phyloP scores from a whole-genome alignment of 2,113 vertebrate species.

The Pontoporia blainvillei region DNA sequence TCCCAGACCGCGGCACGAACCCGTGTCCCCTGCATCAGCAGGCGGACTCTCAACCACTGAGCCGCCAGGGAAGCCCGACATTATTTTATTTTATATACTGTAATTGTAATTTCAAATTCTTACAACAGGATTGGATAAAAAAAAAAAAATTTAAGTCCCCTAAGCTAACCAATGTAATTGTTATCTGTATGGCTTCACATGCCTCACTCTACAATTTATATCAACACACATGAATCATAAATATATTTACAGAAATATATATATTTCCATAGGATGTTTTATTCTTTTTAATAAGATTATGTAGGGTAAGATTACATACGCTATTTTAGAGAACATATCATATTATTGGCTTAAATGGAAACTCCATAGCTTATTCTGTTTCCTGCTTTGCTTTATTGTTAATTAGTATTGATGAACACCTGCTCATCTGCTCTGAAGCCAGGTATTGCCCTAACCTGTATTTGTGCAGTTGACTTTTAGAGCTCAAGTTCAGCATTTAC shows the following conservation, averaged over 20 bases:
- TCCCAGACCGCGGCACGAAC: too few species aligned
- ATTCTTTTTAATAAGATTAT: not conserved
- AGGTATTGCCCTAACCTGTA: not conserved
- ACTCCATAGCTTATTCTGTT: not conserved
- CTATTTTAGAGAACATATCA: not conserved
- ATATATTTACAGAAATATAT: not conserved
- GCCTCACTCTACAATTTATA: not conserved
- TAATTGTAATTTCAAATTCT: not conserved
- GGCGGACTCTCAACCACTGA: too few species aligned
- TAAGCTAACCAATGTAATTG: not conserved
- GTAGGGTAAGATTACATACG: not conserved
- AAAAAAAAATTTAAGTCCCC: not conserved
- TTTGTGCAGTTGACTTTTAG: not conserved
- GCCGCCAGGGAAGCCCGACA: not conserved
- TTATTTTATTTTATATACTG: slow-evolving; percentile 9
- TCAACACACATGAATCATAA: not conserved
- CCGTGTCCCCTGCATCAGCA: too few species aligned
- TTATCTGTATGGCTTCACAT: not conserved
- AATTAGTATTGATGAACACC: not conserved
- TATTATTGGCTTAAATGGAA: not conserved
- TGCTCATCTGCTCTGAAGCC: not conserved
- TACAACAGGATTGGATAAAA: not conserved
- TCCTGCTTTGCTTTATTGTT: not conserved
- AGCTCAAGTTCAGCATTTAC: slow-evolving; percentile 1
- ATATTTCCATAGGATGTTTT: not conserved